phyloP scores from a whole-genome alignment of 2,888 invertebrate genomes.

The Glaucopsyche alexis region DNA sequence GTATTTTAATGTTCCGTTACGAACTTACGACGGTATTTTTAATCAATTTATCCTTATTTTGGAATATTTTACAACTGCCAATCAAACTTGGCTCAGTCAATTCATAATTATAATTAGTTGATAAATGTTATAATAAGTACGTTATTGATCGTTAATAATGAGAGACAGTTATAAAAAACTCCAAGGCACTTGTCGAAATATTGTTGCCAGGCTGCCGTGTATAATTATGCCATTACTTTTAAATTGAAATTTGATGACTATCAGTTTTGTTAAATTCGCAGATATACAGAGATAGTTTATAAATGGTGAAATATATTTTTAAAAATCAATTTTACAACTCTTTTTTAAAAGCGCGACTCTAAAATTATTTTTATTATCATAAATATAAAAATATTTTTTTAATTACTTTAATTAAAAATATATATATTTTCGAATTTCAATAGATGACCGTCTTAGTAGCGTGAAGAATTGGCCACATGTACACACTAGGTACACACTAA shows the following conservation, averaged over 20 bases:
- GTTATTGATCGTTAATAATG: not conserved
- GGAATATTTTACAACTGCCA: no score
- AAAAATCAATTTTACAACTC: no score
- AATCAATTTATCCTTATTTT: no score
- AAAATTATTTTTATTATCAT: not conserved
- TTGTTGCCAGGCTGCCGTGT: not conserved
- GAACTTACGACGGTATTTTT: no score
- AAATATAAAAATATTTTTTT: not conserved
- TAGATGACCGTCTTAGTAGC: no score
- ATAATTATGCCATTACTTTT: constrained; percentile 19
- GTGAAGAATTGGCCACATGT: no score
- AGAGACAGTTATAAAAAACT: not conserved
- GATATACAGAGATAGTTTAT: not conserved
- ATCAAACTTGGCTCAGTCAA: no score
- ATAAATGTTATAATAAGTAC: not conserved
- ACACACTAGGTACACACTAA: not conserved
- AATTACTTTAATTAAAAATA: no score
- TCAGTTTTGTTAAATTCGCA: not conserved
- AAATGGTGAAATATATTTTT: not conserved
- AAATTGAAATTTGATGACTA: constrained; percentile 15
- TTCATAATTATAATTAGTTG: not conserved
- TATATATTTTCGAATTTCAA: no score
- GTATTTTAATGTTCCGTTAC: no score
- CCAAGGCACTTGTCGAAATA: not conserved
- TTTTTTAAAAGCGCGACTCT: no score